Evolutionary conservation across 2,113 vertebrate genomes (phyloP), one percentile per base, ranked within the genome.

Genomic region (Poeciliopsis occidentalis): DNA sequence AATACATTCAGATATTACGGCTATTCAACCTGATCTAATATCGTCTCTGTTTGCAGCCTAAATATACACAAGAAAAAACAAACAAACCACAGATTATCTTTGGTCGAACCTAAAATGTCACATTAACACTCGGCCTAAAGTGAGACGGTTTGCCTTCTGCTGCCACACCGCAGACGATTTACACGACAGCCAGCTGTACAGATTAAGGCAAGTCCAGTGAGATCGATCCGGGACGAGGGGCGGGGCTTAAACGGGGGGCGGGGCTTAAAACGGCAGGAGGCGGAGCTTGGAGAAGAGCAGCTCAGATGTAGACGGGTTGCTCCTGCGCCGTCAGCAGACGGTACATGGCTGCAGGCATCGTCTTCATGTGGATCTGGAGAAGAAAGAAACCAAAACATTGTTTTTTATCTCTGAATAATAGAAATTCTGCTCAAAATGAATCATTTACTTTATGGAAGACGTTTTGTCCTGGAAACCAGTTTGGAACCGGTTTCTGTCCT

Each of bases 261-360:
- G 44, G 4, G 15, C 3, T 41, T 41, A 37, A 3, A 37, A 34
- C 13, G 12, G 39, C 34, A 60, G 69, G 77, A 54, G 54, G 71
- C 26, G 69, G 77, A 67, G 29, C 12, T 19, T 57, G 3, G 22
- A 29, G 57, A 51, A 75, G 69, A 68, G 0, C 29, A 65, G 41
- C 41, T 97, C 91, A 99, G 94, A 99, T 98, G 96, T 98, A 99
- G 87, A 98, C 95, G 0, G 97, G 97, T 75, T 99, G 97, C 80
- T 99, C 97, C 93, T 99, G 97, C 0, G 97, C 97, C 0, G 97
- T 99, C 92, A 99, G 95, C 91, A 99, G 95, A 76, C 97, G 95
- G 93, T 99, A 98, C 97, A 99, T 98, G 85, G 97, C 97, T 27
- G 97, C 97, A 60, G 97, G 97, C 97, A 99, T 99, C 0, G 97